Evolutionary conservation across 2,888 invertebrate species (phyloP).

Genomic region (Drosophila paramelanica): DNA sequence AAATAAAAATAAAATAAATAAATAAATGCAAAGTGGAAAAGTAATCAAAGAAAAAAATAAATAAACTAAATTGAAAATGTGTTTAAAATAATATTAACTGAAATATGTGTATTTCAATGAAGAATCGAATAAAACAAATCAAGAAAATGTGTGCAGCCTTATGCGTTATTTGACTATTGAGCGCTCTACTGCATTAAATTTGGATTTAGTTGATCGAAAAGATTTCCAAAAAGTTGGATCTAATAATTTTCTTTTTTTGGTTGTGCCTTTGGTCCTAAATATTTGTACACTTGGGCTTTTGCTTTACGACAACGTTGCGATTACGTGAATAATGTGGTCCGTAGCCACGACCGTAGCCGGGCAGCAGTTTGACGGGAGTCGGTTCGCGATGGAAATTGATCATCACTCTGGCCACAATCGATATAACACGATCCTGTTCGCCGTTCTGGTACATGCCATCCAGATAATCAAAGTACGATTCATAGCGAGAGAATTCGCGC

Average conservation of each 20-base stretch:
- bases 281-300: constrained; percentile 3
- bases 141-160: constrained; percentile 31
- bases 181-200: constrained; percentile 8
- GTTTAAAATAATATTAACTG: constrained; percentile 69
- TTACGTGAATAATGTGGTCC: constrained; percentile 11
- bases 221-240: not conserved
- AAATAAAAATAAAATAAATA: constrained; percentile 1
- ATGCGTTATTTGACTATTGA: constrained; percentile 1
- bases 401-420: constrained; percentile 42
- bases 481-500: constrained; percentile 34
- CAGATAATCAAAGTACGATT: constrained; percentile 43
- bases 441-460: constrained; percentile 45
- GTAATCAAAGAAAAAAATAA: constrained; percentile 6
- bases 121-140: constrained; percentile 75
- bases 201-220: not conserved
- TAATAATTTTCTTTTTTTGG: not conserved
- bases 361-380: constrained; percentile 7
- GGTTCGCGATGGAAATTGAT: constrained; percentile 24
- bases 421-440: constrained; percentile 24
- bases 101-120: constrained; percentile 70
- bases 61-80: constrained; percentile 58
- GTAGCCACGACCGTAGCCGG: constrained; percentile 17
- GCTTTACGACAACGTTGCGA: not conserved
- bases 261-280: not conserved
- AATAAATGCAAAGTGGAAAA: not conserved